These are phyloP conservation scores for Tenthredo notha DNA, from an alignment of 2,888 invertebrate genomes.

Conservation along the genomic window DNA sequence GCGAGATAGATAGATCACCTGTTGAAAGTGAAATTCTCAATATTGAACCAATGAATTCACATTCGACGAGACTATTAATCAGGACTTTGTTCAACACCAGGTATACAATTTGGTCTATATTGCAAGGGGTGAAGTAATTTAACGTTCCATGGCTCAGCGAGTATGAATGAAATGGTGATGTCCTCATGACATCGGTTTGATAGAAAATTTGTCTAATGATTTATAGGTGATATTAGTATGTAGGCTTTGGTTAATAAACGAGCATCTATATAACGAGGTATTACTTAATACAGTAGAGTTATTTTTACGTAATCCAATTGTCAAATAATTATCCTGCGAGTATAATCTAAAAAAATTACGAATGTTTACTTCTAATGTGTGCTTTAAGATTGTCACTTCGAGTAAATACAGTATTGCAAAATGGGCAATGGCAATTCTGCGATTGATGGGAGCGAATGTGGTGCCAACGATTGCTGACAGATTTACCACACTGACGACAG, in stretches of 20 bases:
- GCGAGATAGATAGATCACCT: background rate
- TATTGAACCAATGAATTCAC: background rate
- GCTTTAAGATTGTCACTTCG: conserved; percentile 85
- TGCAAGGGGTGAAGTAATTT: conserved; percentile 1
- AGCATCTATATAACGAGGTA: conserved; percentile 37
- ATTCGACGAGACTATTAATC: background rate
- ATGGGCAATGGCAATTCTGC: conserved; percentile 83
- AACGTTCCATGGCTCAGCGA: background rate
- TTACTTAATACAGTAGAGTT: conserved; percentile 12
- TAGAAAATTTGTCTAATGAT: background rate
- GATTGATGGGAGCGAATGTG: conserved; percentile 85
- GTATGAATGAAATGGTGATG: conserved; percentile 19
- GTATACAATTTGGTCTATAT: conserved; percentile 12
- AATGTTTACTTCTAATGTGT: conserved; percentile 84
- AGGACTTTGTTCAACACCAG: background rate
- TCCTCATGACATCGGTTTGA: background rate
- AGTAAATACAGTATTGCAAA: conserved; percentile 83
- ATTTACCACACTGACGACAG: conserved; percentile 84
- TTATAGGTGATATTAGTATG: conserved; percentile 29
- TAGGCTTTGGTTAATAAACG: conserved; percentile 44
- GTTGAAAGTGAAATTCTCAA: background rate
- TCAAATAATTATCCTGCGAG: conserved; percentile 42
- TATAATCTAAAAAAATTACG: conserved; percentile 54
- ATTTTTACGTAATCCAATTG: background rate
- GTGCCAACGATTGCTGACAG: conserved; percentile 85